Percentiles rank a stretch among this genome's conserved stretches.
phyloP scores from a whole-genome alignment of 2,888 invertebrate species.

The Notodonta dromedarius region DNA sequence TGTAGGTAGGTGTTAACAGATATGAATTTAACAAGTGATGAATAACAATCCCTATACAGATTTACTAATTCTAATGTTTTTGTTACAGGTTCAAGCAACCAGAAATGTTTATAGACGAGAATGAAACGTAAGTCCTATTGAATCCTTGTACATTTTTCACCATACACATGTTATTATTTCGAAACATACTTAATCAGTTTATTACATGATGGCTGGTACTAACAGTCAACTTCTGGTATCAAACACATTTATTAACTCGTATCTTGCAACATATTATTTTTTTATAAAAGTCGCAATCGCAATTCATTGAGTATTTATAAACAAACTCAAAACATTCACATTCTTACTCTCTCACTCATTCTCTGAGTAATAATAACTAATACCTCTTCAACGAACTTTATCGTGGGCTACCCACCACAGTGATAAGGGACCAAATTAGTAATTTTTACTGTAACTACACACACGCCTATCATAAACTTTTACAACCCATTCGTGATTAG shows the following conservation, averaged over 20 bases:
- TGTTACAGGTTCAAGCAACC: slow-evolving; percentile 74
- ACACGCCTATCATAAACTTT: neutral
- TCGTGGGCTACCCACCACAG: neutral
- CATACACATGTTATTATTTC: neutral
- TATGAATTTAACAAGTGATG: no score
- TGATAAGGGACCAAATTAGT: neutral
- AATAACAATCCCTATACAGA: no score
- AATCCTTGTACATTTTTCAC: slow-evolving; percentile 9
- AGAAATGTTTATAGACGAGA: slow-evolving; percentile 83
- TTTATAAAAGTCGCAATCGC: neutral
- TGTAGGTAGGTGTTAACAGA: no score
- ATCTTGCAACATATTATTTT: neutral
- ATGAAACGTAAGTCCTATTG: slow-evolving; percentile 76
- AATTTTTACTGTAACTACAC: neutral
- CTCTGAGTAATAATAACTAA: neutral
- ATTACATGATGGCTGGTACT: no score
- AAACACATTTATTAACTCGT: neutral
- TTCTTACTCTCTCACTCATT: neutral
- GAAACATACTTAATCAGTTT: neutral
- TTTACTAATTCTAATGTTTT: slow-evolving; percentile 30
- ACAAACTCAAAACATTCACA: slow-evolving; percentile 1
- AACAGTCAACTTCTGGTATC: neutral
- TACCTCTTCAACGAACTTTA: neutral
- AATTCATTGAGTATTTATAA: neutral
- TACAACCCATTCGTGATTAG: neutral